Base-by-base conservation (phyloP, 2,888 invertebrate species). In the Theretra japonica region DNA sequence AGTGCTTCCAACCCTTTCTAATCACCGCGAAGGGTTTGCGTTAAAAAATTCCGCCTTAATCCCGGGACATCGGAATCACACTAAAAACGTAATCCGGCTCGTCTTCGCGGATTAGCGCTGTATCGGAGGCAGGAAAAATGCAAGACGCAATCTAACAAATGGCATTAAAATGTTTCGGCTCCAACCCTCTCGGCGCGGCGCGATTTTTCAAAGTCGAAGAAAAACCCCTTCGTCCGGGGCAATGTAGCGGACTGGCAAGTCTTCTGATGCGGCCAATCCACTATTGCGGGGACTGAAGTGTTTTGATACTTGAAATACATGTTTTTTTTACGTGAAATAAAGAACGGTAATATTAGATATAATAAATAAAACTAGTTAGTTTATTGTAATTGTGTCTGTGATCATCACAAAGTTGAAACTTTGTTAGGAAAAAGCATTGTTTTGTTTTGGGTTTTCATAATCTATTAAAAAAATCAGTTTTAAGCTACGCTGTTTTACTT, bases 101-200 rank as follows among this genome's bases (percentile, higher is more conserved):
- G 88, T 91, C 92, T 93, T 94, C 91, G 91, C 93, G 92, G 94
- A 94, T 94, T 94, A 94, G 87, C 94, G 82, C 88, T 88, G 89
- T 87, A 86, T 85, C 82, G 82, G 86, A 85, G 85, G 86, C 84
- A 80, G 88, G 89, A 94, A 94, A 94, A 94, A 94, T 93, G 92
- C 93, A 94, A 92, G 92, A 89, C 90, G 92, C 93, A 95, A 95
- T 95, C 93, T 94, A 92, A 91, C 90, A 94, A 94, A 94, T 94
- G 93, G 94, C 91, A 94, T 95, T 95, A 94, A 94, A 94, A 93
- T 94, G 95, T 94, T 94, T 53, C 90, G 88, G 90, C 85, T 85
- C 88, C 89, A 93, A 92, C 94, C 94, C 93, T 91, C 93, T 92
- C 90, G 84, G 83, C 86, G 88, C 86, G 86, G 84, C 81, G 86